Base-by-base conservation (phyloP, 2,888 invertebrate species). In the Drosophila hamatofila region DNA sequence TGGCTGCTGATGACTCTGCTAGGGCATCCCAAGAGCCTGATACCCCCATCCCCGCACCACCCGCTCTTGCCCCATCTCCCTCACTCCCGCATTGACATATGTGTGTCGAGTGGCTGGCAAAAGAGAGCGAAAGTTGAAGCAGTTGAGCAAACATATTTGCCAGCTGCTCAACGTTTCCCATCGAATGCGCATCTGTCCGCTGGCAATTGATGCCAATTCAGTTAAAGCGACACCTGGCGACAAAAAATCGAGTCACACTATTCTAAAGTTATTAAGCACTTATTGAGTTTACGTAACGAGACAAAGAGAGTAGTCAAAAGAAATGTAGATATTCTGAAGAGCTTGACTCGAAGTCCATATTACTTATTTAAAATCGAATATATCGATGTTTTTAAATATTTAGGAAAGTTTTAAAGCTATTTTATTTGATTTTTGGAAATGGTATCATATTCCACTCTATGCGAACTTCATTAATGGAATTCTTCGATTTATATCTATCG, bases 71-170 rank as follows among this genome's bases (percentile, higher is more conserved):
- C 9, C 30, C 30, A 11, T 11, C 30, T 7, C 30, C 30, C 18
- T 14, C 25, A 8, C 21, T 8, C 16, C 2, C 11, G 3, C 57
- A 61, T 49, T 76, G 72, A 44, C 27, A 63, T 48, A 85, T 78
- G 61, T 82, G 64, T 83, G 82, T 82, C 81, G 74, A 82, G 83
- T 77, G 83, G 55, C 58, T 67, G 33, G 33, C 61, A 44, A 70
- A 67, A 69, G 78, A 80, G 83, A 81, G 81, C 63, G 83, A 81
- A 85, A 83, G 80, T 85, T 78, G 61, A 58, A 75, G 76, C 56
- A 68, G 65, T 72, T 83, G 58, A 37, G 73, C 73, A 81, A 72
- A 80, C 80, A 77, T 37, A 57, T 76, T 85, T 62, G 60, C 56
- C 65, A 62, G 62, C 72, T 73, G 59, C 39, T 56, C 35, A 18